These are phyloP conservation scores for Pelvicachromis taeniatus DNA, from an alignment of 2,113 vertebrate species.

Conservation along the genomic window DNA sequence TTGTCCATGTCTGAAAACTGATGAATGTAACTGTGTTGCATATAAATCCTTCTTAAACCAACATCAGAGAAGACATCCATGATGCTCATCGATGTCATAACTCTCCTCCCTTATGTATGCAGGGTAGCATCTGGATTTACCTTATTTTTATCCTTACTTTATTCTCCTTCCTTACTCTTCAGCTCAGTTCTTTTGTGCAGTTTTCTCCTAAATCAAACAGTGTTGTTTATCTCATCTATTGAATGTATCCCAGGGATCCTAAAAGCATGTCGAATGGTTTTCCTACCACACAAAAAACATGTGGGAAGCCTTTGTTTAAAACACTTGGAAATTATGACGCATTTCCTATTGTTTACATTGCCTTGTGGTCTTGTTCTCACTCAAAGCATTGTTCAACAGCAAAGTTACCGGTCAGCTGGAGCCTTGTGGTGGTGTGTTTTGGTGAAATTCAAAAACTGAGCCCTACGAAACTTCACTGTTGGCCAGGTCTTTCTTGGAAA, in stretches of 20 bases:
- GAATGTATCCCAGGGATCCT: not conserved
- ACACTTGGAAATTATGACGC: not conserved
- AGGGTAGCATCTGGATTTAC: not conserved
- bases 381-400: not conserved
- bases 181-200: not conserved
- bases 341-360: not conserved
- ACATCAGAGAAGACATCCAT: not conserved
- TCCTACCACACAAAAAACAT: not conserved
- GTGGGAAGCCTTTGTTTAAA: not conserved
- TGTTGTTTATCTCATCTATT: not conserved
- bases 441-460: not conserved
- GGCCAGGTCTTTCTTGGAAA: not conserved
- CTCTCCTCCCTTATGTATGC: not conserved
- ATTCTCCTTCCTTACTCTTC: not conserved
- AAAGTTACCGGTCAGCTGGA: not conserved
- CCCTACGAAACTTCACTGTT: not conserved
- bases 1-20: not conserved
- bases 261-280: not conserved
- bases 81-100: not conserved
- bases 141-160: not conserved
- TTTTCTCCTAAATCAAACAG: not conserved
- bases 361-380: not conserved
- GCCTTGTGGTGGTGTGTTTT: not conserved
- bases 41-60: not conserved
- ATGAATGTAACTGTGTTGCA: not conserved